A percentile compares a stretch with the other conserved stretches of the same genome.
Evolutionary conservation across 1,140 invertebrate genomes (phyloP).

Genomic region (Aphelinus atriplicis): DNA sequence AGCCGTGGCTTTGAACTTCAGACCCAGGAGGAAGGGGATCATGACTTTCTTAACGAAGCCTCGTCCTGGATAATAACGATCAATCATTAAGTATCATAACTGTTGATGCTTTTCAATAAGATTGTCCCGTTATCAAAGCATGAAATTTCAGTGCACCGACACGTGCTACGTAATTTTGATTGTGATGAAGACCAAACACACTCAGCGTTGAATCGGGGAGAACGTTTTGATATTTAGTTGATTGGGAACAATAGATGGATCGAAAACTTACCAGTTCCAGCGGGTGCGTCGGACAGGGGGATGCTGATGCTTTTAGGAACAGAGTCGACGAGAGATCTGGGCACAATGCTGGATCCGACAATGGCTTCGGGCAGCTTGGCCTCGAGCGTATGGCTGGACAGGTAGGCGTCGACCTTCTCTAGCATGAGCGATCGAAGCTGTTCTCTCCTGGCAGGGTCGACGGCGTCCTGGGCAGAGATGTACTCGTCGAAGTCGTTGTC

Average conservation of each 20-base stretch:
- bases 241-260: conserved; percentile 22
- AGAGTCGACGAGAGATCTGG: conserved; percentile 73
- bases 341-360: conserved; percentile 66
- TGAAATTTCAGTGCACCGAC: not conserved
- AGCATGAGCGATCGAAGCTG: conserved; percentile 60
- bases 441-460: conserved; percentile 54
- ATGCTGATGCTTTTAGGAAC: conserved; percentile 75
- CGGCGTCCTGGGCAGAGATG: conserved; percentile 46
- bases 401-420: conserved; percentile 63
- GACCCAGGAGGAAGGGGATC: conserved; percentile 82
- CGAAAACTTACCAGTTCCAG: conserved; percentile 67
- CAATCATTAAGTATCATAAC: not conserved
- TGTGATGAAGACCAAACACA: not conserved
- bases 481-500: conserved; percentile 57
- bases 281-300: conserved; percentile 71
- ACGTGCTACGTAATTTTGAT: not conserved
- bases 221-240: conserved; percentile 3
- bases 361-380: conserved; percentile 64
- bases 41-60: conserved; percentile 85
- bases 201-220: too few relatives aligned
- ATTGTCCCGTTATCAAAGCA: not conserved
- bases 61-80: conserved; percentile 67
- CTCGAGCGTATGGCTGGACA: conserved; percentile 62
- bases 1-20: conserved; percentile 86
- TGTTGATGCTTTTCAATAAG: not conserved